These are phyloP conservation scores for Eledona agricola DNA, from an alignment of 2,888 invertebrate species.

Conservation along the genomic window DNA sequence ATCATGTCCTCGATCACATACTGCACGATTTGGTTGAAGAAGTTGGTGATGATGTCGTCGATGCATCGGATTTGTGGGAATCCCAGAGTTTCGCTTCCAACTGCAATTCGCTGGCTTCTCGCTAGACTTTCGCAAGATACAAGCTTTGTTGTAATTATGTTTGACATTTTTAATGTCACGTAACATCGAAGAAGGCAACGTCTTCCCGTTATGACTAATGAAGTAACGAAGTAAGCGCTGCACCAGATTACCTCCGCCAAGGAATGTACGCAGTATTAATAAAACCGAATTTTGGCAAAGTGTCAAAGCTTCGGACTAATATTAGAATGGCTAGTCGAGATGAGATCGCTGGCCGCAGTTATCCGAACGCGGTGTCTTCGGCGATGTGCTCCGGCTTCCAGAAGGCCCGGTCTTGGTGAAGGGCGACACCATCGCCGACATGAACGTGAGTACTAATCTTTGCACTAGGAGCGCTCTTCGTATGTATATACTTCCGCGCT, in stretches of 20 bases:
- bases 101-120: background rate
- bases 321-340: slow-evolving; percentile 53
- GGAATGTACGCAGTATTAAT: slow-evolving; percentile 47
- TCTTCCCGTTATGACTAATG: slow-evolving; percentile 15
- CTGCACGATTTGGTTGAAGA: slow-evolving; percentile 47
- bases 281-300: slow-evolving; percentile 53
- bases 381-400: slow-evolving; percentile 47
- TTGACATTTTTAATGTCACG: slow-evolving; percentile 13
- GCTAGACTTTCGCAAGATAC: background rate
- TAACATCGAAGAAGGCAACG: slow-evolving; percentile 1
- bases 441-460: slow-evolving; percentile 24
- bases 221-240: slow-evolving; percentile 28
- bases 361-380: slow-evolving; percentile 47
- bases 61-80: slow-evolving; percentile 8
- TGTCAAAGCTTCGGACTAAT: slow-evolving; percentile 55
- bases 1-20: slow-evolving; percentile 41
- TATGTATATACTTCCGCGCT: background rate
- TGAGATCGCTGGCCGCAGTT: slow-evolving; percentile 46
- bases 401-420: slow-evolving; percentile 2
- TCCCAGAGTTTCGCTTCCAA: too few species aligned
- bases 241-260: slow-evolving; percentile 24
- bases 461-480: too few species aligned
- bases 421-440: slow-evolving; percentile 7
- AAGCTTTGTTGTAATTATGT: slow-evolving; percentile 3
- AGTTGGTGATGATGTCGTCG: slow-evolving; percentile 43